Base-by-base conservation (phyloP, 2,797 vertebrate species). In the Argya squamiceps region DNA sequence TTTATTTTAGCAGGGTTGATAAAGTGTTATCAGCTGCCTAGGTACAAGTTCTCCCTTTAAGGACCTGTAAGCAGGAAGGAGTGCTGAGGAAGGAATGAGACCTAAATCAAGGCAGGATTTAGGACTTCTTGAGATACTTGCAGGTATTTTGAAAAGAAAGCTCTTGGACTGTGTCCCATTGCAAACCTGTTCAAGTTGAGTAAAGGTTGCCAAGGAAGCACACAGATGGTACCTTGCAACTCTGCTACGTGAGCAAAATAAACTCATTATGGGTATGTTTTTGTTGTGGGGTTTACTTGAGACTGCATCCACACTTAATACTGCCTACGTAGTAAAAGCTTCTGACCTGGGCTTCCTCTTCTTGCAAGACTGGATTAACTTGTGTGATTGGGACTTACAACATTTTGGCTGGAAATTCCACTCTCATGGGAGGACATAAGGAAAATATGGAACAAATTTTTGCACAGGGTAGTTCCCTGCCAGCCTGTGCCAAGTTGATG, bases 291-390 rank as follows among this genome's bases (percentile, higher is more conserved):
- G 56, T 81, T 95, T 34, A 47, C 50, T 77, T 90, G 83, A 85
- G 88, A 92, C 83, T 5, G 0, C 82, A 62, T 88, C 90, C 80
- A 55, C 55, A 21, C 47, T 83, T 91, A 58, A 60, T 68, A 47
- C 30, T 78, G 85, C 71, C 65, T 84, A 2, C 0, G 0, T 64
- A 80, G 50, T 79, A 71, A 93, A 85, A 92, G 50, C 26, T 70
- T 82, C 75, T 94, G 87, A 91, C 76, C 47, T 86, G 69, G 29
- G 53, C 55, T 93, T 68, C 89, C n/a, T 89, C 29, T 8, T 71
- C 88, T 86, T 62, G 69, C 75, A 84, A 94, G 86, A 81, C 67
- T 95, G 88, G 92, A 84, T 95, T 96, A 84, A 84, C 67, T 96
- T 56, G 77, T 43, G 74, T 60, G 67, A 32, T 79, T 50, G 77